These are phyloP conservation scores for Chiridota heheva DNA, from an alignment of 35 echinoderm and acorn worm genomes.

Conservation along the genomic window DNA sequence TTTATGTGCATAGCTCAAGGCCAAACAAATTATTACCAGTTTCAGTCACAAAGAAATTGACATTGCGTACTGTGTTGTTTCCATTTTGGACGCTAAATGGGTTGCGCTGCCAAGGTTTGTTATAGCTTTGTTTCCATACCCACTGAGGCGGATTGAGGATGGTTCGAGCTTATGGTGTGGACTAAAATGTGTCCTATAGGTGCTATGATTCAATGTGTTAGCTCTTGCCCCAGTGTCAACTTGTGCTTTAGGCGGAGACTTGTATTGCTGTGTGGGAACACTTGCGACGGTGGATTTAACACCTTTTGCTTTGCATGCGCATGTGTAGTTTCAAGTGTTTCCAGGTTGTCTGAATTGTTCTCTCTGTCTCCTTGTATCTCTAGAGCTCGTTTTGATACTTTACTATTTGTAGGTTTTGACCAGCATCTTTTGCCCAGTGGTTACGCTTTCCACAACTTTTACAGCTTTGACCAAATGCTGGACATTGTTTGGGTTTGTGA, in stretches of 20 bases:
- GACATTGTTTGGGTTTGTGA: conserved; percentile 30
- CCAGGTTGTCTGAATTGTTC: too few species aligned
- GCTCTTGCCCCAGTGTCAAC: conserved; percentile 37
- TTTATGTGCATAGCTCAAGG: not conserved
- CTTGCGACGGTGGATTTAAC: too few species aligned
- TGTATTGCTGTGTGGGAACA: too few species aligned
- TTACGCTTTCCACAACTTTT: conserved; percentile 26
- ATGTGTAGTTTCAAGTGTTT: too few species aligned
- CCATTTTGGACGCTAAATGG: not conserved
- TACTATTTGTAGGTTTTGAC: conserved; percentile 4
- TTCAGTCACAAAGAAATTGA: conserved; percentile 16
- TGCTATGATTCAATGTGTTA: conserved; percentile 19
- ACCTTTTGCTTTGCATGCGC: not conserved
- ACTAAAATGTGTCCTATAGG: conserved; percentile 24
- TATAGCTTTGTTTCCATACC: not conserved
- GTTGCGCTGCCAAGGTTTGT: conserved; percentile 8
- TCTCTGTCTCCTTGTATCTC: conserved; percentile 11
- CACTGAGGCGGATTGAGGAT: conserved; percentile 4
- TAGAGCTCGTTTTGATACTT: conserved; percentile 24
- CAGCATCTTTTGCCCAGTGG: conserved; percentile 32
- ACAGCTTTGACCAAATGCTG: conserved; percentile 13
- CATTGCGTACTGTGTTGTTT: not conserved
- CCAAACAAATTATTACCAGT: conserved; percentile 29
- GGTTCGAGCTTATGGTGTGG: not conserved
- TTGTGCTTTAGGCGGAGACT: conserved; percentile 29